Conservation (phyloP, 2,888 invertebrate species). For the Molorchus minor region DNA sequence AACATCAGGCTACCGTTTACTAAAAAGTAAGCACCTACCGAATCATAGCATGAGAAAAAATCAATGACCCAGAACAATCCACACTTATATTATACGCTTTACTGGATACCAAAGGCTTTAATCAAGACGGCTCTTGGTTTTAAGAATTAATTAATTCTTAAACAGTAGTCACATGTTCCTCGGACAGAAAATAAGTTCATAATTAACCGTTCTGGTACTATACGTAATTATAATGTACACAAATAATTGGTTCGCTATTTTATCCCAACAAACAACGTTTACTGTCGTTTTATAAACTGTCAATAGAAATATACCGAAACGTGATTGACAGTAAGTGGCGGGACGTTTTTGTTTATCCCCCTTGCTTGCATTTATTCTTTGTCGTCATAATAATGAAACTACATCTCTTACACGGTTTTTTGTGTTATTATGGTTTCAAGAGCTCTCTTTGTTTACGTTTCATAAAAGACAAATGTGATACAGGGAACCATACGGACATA, state of each 20-base stretch:
- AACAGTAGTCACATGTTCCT: neutral
- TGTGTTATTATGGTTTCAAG: neutral
- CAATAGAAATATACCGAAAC: constrained; percentile 30
- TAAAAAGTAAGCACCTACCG: too few species aligned
- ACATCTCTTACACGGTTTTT: neutral
- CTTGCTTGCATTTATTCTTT: neutral
- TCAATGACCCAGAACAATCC: neutral
- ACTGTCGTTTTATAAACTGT: constrained; percentile 29
- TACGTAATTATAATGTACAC: constrained; percentile 12
- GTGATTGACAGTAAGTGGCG: constrained; percentile 35
- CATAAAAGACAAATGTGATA: neutral
- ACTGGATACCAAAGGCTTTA: neutral
- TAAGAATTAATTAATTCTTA: neutral
- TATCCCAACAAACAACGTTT: constrained; percentile 29
- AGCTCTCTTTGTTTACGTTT: neutral
- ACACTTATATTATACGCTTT: too few species aligned
- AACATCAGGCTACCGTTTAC: too few species aligned
- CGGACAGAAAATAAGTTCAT: neutral
- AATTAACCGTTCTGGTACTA: neutral
- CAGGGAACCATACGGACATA: neutral
- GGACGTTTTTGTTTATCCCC: constrained; percentile 30
- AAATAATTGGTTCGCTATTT: constrained; percentile 16
- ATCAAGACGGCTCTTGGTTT: neutral
- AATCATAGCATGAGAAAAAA: too few species aligned
- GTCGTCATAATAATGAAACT: neutral